Evolutionary conservation across 2,888 invertebrate species (phyloP).

Genomic region (Acanthosepion lycidas): DNA sequence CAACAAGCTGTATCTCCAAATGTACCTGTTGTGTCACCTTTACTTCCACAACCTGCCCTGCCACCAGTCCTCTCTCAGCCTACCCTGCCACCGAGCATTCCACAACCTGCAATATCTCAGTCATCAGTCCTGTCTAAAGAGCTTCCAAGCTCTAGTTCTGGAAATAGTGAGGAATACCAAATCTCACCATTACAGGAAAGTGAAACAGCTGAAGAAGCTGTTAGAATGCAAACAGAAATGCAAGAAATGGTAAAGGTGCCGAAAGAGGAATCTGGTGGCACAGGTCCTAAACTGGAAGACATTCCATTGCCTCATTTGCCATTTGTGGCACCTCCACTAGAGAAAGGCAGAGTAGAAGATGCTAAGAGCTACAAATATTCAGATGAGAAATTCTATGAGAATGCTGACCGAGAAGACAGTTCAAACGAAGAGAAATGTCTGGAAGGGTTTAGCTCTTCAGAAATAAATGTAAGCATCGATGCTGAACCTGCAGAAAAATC

Average conservation of each 20-base stretch:
- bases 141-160: background rate
- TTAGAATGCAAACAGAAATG: background rate
- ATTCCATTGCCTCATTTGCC: slow-evolving; percentile 42
- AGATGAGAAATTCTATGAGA: background rate
- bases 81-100: background rate
- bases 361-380: background rate
- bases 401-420: background rate
- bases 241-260: background rate
- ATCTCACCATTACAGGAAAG: background rate
- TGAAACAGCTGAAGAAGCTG: background rate
- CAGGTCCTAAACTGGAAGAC: slow-evolving; percentile 45
- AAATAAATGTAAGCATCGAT: background rate
- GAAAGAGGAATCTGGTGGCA: background rate
- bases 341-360: background rate
- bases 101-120: background rate
- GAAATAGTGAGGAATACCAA: background rate
- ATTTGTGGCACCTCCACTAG: background rate
- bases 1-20: background rate
- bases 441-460: background rate
- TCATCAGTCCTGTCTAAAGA: background rate
- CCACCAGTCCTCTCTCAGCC: slow-evolving; percentile 38
- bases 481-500: slow-evolving; percentile 45
- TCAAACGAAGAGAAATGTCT: background rate
- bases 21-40: background rate
- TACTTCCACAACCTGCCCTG: slow-evolving; percentile 24